These are phyloP conservation scores for Alligator sinensis DNA, from an alignment of 2,113 vertebrate species.

Conservation along the genomic window DNA sequence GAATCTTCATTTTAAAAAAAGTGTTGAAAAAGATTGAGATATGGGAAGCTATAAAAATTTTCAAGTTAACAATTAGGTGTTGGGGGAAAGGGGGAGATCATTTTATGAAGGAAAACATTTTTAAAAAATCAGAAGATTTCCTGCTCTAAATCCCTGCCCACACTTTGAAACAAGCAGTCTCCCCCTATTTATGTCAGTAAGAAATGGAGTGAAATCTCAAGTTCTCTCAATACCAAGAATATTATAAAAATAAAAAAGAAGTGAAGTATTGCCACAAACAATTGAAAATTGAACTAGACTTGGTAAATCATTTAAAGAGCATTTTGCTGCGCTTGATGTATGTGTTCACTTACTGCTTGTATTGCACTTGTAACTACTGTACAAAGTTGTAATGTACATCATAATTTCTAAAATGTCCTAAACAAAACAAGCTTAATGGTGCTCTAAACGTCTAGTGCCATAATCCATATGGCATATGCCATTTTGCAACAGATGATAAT, in stretches of 20 bases:
- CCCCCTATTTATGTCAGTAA: not conserved
- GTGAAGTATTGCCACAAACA: not conserved
- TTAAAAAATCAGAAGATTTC: not conserved
- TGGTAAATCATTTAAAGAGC: not conserved
- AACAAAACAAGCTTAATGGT: not conserved
- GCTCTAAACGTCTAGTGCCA: not conserved
- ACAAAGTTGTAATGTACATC: not conserved
- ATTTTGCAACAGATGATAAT: not conserved
- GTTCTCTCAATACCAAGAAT: not conserved
- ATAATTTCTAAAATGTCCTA: not conserved
- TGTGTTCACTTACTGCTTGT: not conserved
- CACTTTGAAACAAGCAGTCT: not conserved
- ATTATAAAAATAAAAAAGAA: not conserved
- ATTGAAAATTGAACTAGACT: not conserved
- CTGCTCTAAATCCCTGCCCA: not conserved
- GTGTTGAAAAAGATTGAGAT: too few species aligned
- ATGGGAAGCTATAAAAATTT: not conserved
- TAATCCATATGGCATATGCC: not conserved
- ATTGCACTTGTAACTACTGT: not conserved
- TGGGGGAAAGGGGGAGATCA: not conserved
- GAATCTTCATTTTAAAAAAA: not conserved
- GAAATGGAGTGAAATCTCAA: not conserved
- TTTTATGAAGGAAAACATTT: not conserved
- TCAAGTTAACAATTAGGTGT: not conserved
- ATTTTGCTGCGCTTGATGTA: not conserved